These are phyloP conservation scores for Rhagium mordax DNA, from an alignment of 2,888 invertebrate genomes.

Conservation along the genomic window DNA sequence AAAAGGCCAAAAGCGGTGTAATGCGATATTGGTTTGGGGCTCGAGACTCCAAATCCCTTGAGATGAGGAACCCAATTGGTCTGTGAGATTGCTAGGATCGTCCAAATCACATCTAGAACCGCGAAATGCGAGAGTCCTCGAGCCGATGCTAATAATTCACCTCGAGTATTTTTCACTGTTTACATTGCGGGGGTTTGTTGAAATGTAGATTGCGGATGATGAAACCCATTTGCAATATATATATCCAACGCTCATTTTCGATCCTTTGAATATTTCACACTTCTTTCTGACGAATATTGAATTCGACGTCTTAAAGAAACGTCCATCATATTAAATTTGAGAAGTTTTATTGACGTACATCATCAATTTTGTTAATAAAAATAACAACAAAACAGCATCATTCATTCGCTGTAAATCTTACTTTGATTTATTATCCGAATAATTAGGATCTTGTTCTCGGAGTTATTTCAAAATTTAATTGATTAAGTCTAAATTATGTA, in stretches of 20 bases:
- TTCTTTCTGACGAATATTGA: conserved; percentile 46
- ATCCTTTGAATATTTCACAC: conserved; percentile 58
- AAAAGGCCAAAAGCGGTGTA: conserved; percentile 66
- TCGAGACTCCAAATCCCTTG: conserved; percentile 61
- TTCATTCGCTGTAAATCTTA: neutral
- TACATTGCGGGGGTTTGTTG: conserved; percentile 68
- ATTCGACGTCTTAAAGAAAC: conserved; percentile 37
- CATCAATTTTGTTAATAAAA: conserved; percentile 35
- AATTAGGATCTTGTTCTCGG: neutral
- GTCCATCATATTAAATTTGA: conserved; percentile 28
- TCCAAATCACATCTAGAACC: conserved; percentile 65
- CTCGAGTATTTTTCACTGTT: conserved; percentile 70
- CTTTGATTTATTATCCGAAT: conserved; percentile 4
- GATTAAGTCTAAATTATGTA: neutral
- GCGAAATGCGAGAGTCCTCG: conserved; percentile 51
- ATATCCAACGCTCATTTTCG: conserved; percentile 56
- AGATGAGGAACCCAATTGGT: conserved; percentile 67
- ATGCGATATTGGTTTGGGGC: conserved; percentile 66
- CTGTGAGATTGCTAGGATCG: conserved; percentile 64
- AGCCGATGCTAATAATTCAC: conserved; percentile 63
- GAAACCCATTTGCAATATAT: conserved; percentile 67
- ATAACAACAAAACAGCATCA: neutral
- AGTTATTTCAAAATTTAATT: neutral
- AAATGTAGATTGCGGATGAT: conserved; percentile 68
- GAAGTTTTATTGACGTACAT: conserved; percentile 19